Evolutionary conservation across 2,113 vertebrate genomes (phyloP).

Genomic region (Cinclus cinclus): DNA sequence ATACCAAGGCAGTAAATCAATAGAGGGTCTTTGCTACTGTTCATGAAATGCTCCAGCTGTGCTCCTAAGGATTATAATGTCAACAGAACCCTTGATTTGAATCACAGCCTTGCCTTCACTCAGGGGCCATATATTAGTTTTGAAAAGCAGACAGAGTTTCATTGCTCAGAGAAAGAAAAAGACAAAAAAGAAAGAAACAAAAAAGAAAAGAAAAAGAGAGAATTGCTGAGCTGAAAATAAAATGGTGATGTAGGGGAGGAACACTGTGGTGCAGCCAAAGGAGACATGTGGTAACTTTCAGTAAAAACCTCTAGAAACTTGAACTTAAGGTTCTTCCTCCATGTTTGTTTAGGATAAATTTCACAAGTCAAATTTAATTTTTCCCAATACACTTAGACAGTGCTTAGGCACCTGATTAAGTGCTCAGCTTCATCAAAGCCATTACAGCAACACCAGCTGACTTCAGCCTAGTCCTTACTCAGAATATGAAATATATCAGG

Average conservation of each 20-base stretch:
- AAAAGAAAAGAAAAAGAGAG: neutral
- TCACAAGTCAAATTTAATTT: neutral
- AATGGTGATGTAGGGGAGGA: constrained; percentile 12
- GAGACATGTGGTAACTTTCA: neutral
- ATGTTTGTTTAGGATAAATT: neutral
- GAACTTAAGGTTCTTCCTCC: neutral
- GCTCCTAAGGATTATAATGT: constrained; percentile 67
- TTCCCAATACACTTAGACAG: neutral
- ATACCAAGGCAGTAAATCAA: constrained; percentile 71
- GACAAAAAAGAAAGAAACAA: too few species aligned
- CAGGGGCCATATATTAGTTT: constrained; percentile 37
- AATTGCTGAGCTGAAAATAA: constrained; percentile 60
- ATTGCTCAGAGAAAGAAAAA: neutral
- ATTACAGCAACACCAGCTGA: neutral
- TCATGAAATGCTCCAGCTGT: constrained; percentile 70
- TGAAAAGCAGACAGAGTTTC: constrained; percentile 56
- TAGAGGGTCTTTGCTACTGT: constrained; percentile 47
- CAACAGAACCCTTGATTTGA: constrained; percentile 72
- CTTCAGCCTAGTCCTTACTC: neutral
- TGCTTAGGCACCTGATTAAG: neutral
- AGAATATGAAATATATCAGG: fast-evolving
- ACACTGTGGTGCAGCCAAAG: neutral
- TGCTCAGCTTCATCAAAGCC: neutral
- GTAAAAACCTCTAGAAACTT: neutral
- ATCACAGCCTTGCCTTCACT: constrained; percentile 69